Evolutionary conservation across 2,888 invertebrate genomes (phyloP).

Genomic region (Rotaria sp.): DNA sequence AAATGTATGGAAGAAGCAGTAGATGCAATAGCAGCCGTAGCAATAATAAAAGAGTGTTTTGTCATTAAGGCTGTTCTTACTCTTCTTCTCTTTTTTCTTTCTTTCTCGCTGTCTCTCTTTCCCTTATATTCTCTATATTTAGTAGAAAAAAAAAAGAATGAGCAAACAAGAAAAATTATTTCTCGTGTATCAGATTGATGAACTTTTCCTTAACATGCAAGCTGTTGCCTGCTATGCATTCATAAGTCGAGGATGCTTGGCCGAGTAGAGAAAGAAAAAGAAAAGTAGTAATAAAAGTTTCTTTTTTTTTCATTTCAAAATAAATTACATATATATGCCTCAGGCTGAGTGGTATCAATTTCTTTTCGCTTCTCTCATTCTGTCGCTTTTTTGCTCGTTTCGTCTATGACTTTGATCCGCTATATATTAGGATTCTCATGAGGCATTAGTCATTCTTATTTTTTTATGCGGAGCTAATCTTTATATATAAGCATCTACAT

Average conservation of each 20-base stretch:
- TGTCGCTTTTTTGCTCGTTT: not conserved
- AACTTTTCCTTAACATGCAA: not conserved
- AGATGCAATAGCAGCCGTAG: not conserved
- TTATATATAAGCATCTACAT: not conserved
- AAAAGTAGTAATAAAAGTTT: not conserved
- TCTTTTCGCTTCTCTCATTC: not conserved
- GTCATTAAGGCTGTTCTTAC: not conserved
- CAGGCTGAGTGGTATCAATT: not conserved
- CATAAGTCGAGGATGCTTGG: not conserved
- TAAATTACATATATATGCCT: not conserved
- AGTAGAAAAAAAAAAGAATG: not conserved
- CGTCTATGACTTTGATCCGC: not conserved
- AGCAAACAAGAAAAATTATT: not conserved
- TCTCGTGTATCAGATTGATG: conserved; percentile 15
- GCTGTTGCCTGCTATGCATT: not conserved
- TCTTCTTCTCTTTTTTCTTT: not conserved
- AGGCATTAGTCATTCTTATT: not conserved
- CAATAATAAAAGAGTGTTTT: not conserved
- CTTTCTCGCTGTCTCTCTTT: not conserved
- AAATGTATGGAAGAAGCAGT: not conserved
- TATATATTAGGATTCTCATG: not conserved
- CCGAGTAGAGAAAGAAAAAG: not conserved
- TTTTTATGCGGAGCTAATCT: not conserved
- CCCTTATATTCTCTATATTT: not conserved
- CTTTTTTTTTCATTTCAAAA: conserved; percentile 5